Percentiles rank a stretch among this genome's conserved stretches.
Conservation (phyloP, 2,888 invertebrate genomes). For the Quadriops clusia region DNA sequence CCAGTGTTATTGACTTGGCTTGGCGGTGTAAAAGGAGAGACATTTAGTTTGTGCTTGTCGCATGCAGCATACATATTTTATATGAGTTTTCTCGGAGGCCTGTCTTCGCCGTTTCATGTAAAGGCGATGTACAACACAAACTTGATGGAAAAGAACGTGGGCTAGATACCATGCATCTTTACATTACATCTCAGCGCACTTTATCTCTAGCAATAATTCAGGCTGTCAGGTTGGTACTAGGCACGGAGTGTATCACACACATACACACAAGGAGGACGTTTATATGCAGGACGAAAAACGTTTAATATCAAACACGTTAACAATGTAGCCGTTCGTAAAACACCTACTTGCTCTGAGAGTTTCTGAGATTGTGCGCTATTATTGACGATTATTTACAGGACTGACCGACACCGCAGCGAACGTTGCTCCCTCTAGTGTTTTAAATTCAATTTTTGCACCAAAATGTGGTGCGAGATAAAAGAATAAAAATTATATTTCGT, state of each 20-base stretch:
- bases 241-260: conserved; percentile 29
- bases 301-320: conserved; percentile 32
- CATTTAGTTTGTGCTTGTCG: too few species aligned
- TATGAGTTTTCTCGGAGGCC: too few species aligned
- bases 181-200: conserved; percentile 34
- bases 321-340: conserved; percentile 29
- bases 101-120: too few species aligned
- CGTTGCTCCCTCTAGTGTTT: too few species aligned
- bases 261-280: conserved; percentile 27
- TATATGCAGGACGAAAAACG: conserved; percentile 29
- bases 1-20: too few species aligned
- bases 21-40: too few species aligned
- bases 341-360: conserved; percentile 28
- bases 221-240: conserved; percentile 33
- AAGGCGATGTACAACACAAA: conserved; percentile 11
- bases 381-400: too few species aligned
- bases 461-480: too few species aligned
- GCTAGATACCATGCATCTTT: conserved; percentile 36
- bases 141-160: conserved; percentile 34
- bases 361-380: conserved; percentile 17
- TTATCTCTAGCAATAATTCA: conserved; percentile 33
- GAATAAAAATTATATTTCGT: too few species aligned
- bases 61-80: too few species aligned
- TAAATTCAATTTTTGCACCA: too few species aligned
- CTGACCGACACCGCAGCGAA: too few species aligned